A percentile compares a stretch with the other conserved stretches of the same genome.
Conservation (phyloP, 2,797 vertebrate genomes). For the Myotis daubentonii region DNA sequence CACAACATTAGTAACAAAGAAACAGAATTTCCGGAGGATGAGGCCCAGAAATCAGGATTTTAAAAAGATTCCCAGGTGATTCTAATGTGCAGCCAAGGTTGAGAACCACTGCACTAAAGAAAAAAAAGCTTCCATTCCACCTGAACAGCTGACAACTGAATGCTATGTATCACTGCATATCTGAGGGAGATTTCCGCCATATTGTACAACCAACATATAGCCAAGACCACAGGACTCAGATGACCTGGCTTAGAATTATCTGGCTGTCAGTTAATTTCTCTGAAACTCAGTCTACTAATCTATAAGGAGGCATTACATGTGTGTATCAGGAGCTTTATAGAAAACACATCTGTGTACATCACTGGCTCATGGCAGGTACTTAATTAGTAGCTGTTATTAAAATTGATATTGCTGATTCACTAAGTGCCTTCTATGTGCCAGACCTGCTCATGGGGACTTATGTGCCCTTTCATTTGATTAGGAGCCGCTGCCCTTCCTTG, state of each 20-base stretch:
- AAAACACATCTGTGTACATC: not conserved
- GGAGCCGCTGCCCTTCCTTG: not conserved
- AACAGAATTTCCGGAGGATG: no score
- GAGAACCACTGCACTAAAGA: not conserved
- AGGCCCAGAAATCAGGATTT: no score
- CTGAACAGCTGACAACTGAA: no score
- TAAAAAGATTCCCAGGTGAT: no score
- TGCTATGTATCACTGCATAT: not conserved
- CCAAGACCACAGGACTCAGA: not conserved
- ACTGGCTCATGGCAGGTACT: not conserved
- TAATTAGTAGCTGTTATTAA: not conserved
- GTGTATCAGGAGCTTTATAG: not conserved
- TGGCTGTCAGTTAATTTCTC: conserved; percentile 17
- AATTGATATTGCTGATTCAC: not conserved
- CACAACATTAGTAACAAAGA: no score
- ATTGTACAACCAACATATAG: not conserved
- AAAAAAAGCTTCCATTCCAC: not conserved
- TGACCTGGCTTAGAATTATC: not conserved
- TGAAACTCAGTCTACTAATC: not conserved
- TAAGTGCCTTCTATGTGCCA: not conserved
- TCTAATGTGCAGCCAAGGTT: no score
- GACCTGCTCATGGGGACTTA: not conserved
- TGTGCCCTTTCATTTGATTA: not conserved
- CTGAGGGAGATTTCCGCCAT: not conserved
- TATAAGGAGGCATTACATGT: not conserved